Conservation (phyloP, 2,888 invertebrate genomes). For the Drosophila histrio region DNA sequence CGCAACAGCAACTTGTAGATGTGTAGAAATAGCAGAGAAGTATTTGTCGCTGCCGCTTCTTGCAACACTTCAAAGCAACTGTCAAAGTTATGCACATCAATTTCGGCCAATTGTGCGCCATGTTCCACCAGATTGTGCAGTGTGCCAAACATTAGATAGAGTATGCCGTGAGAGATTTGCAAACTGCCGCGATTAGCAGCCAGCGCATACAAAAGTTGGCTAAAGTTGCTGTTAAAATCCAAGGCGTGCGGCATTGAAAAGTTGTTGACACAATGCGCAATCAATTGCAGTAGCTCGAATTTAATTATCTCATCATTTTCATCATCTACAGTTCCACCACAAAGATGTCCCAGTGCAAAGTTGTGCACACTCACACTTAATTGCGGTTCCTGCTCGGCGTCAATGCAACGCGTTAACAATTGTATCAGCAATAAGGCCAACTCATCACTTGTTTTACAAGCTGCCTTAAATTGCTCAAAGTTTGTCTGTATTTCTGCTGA, state of each 20-base stretch:
- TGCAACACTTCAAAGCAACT: constrained; percentile 74
- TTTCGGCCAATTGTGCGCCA: constrained; percentile 53
- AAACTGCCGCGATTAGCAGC: constrained; percentile 63
- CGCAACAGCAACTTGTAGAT: constrained; percentile 76
- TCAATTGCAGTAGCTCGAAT: constrained; percentile 77
- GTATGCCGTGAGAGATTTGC: constrained; percentile 72
- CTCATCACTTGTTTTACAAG: constrained; percentile 79
- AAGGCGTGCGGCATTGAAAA: constrained; percentile 70
- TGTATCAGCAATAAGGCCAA: constrained; percentile 81
- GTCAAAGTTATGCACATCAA: constrained; percentile 75
- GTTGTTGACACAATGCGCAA: constrained; percentile 81
- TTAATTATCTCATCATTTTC: constrained; percentile 72
- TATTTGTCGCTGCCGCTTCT: no score
- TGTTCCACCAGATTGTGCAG: constrained; percentile 78
- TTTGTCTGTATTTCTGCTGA: constrained; percentile 18
- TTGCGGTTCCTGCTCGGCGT: constrained; percentile 73
- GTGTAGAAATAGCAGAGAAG: no score
- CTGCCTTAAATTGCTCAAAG: constrained; percentile 55
- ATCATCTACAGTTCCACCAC: constrained; percentile 39
- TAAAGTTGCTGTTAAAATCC: constrained; percentile 76
- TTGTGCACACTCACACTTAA: constrained; percentile 80
- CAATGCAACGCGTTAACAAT: constrained; percentile 78
- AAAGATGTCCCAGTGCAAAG: constrained; percentile 81
- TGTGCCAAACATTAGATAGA: constrained; percentile 81
- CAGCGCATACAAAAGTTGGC: constrained; percentile 66